Percentiles rank a stretch among this genome's conserved stretches.
These are phyloP conservation scores for Sminthurides aquaticus DNA, from an alignment of 2,888 invertebrate species.

Conservation along the genomic window DNA sequence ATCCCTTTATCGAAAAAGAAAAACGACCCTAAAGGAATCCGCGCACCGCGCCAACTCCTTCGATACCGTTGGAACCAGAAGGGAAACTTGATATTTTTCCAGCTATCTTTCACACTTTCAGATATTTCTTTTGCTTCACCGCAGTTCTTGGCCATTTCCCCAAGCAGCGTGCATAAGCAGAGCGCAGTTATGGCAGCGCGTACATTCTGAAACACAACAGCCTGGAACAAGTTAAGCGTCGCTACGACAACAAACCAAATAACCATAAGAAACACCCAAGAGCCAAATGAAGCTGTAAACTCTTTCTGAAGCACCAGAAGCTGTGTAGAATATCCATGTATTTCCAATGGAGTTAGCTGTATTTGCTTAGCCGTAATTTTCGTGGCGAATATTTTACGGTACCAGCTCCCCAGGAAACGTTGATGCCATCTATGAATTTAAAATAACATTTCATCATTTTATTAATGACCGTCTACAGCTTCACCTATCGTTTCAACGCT, in stretches of 20 bases:
- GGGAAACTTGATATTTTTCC: neutral
- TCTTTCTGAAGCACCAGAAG: neutral
- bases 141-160: neutral
- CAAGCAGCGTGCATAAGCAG: neutral
- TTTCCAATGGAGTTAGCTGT: neutral
- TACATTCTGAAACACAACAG: neutral
- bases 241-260: neutral
- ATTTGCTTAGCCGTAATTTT: no score
- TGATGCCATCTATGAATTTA: no score
- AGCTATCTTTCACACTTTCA: neutral
- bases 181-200: neutral
- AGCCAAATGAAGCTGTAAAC: neutral
- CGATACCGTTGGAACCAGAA: neutral
- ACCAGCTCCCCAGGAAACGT: no score
- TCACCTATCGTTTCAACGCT: no score
- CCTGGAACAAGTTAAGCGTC: neutral
- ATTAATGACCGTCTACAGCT: no score
- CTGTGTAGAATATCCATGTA: neutral
- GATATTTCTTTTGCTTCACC: neutral
- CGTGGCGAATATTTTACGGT: no score
- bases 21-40: slow-evolving; percentile 1
- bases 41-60: neutral
- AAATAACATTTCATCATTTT: no score
- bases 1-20: neutral
- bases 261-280: neutral